These are phyloP conservation scores for Dysmachus trigonus DNA, from an alignment of 2,888 invertebrate species.

Conservation along the genomic window DNA sequence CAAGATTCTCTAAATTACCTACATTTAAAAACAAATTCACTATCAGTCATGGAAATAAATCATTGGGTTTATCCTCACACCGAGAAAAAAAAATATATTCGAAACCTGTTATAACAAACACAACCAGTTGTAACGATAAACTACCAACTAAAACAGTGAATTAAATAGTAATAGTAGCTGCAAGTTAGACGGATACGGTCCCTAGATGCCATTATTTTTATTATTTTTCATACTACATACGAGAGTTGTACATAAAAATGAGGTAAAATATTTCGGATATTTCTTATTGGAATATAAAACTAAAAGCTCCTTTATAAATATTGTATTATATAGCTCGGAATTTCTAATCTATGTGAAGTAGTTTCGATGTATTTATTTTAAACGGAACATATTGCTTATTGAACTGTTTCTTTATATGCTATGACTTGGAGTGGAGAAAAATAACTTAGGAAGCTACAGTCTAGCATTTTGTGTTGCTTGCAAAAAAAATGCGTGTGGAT, in stretches of 20 bases:
- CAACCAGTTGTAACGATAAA: background rate
- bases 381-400: background rate
- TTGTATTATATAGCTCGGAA: background rate
- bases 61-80: background rate
- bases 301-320: background rate
- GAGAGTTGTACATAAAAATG: background rate
- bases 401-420: background rate
- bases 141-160: background rate
- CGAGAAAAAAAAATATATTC: background rate
- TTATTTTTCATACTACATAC: background rate
- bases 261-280: background rate
- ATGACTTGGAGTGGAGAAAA: background rate
- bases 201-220: background rate
- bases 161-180: background rate
- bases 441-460: background rate
- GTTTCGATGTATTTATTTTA: background rate
- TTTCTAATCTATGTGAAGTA: background rate
- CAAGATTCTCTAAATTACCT: slow-evolving; percentile 9
- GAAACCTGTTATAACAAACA: background rate
- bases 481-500: background rate
- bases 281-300: background rate
- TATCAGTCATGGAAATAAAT: background rate
- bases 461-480: background rate
- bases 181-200: background rate
- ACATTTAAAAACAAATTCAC: background rate